phyloP scores from a whole-genome alignment of 64 coral and sea anemone species.

The Montipora capricornis region DNA sequence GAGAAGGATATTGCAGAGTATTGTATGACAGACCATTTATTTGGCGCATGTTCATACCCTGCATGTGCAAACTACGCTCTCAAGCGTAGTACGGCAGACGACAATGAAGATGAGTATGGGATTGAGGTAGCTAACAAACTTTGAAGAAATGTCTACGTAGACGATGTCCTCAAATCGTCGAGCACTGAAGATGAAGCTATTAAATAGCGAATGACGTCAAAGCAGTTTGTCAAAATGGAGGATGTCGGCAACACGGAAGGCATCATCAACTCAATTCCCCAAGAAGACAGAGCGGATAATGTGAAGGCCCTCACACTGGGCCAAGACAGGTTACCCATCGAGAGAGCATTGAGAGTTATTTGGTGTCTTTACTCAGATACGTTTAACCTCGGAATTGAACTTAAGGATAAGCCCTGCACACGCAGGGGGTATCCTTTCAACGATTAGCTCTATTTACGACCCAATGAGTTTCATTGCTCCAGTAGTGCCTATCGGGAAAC shows the following conservation, averaged over 20 bases:
- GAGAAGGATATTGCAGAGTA: no score
- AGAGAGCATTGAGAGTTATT: conserved; percentile 27
- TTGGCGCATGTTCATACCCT: no score
- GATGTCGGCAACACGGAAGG: conserved; percentile 41
- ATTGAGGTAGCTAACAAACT: no score
- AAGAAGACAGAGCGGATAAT: conserved; percentile 41
- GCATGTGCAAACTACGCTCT: no score
- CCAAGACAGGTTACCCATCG: conserved; percentile 53
- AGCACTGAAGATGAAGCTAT: conserved; percentile 27
- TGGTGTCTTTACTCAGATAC: conserved; percentile 38
- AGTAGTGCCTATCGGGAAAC: conserved; percentile 28
- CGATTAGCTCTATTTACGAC: conserved; percentile 40
- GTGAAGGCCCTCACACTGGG: conserved; percentile 45
- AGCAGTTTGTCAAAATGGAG: conserved; percentile 17
- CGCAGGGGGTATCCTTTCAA: conserved; percentile 41
- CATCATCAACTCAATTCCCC: conserved; percentile 38
- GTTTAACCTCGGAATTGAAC: conserved; percentile 21
- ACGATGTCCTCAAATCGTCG: no score
- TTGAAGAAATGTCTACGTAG: no score
- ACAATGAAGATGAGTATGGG: no score
- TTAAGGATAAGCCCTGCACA: not conserved
- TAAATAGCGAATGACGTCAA: conserved; percentile 19
- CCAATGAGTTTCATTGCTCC: conserved; percentile 31
- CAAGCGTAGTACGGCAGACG: no score
- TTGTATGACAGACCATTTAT: no score